Conservation (phyloP, 2,797 vertebrate genomes). For the Platyrinchus mystaceus region DNA sequence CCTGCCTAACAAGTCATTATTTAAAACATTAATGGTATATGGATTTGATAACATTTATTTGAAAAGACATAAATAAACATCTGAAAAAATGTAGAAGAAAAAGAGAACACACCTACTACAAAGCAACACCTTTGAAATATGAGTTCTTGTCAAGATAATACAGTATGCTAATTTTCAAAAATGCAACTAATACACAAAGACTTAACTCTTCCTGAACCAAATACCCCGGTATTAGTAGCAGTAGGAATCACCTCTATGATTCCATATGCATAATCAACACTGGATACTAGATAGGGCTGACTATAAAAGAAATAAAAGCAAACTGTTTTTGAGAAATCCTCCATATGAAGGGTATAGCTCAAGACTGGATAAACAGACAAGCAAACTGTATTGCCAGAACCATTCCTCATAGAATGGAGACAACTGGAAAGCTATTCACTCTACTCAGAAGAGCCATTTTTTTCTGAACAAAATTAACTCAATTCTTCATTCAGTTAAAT, state of each 20-base stretch:
- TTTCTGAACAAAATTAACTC: constrained; percentile 1
- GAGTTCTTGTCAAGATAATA: not conserved
- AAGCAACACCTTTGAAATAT: constrained; percentile 1
- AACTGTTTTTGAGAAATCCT: not conserved
- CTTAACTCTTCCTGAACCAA: not conserved
- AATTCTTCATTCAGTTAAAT: constrained; percentile 30
- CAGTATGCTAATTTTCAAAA: constrained; percentile 8
- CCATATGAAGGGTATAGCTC: not conserved
- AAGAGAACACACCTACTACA: not conserved
- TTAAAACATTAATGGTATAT: not conserved
- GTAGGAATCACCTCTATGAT: not conserved
- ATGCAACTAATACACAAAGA: not conserved
- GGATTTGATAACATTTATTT: not conserved
- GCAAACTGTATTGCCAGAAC: not conserved
- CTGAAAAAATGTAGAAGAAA: not conserved
- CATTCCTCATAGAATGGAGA: not conserved
- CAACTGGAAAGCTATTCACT: not conserved
- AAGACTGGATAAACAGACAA: not conserved
- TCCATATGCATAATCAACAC: not conserved
- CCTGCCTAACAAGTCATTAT: not conserved
- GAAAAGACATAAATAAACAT: constrained; percentile 3
- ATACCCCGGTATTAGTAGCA: not conserved
- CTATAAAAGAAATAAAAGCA: not conserved
- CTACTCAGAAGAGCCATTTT: not conserved
- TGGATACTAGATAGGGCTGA: not conserved